Conservation (phyloP, 2,797 vertebrate genomes). For the Hafferia zeledoni region DNA sequence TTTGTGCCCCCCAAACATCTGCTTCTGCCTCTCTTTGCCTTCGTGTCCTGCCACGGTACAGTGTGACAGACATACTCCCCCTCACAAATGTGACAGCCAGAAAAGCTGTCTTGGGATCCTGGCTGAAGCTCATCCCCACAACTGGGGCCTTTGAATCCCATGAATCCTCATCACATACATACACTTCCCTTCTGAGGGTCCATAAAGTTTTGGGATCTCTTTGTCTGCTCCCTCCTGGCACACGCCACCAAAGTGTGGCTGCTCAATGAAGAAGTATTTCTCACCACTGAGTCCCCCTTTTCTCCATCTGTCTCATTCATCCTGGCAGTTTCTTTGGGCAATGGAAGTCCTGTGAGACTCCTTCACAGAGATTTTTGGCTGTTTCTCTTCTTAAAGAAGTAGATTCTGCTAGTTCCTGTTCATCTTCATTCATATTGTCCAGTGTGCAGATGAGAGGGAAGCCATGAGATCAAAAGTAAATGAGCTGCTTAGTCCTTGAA, state of each 20-base stretch:
- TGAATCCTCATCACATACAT: not conserved
- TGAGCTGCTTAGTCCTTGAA: not conserved
- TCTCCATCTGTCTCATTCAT: not conserved
- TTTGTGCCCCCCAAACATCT: not conserved
- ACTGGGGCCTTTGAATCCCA: not conserved
- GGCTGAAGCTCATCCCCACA: not conserved
- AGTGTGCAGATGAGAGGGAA: not conserved
- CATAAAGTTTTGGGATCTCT: not conserved
- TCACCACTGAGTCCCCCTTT: not conserved
- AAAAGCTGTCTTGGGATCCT: not conserved
- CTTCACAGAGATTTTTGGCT: not conserved
- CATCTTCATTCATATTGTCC: not conserved
- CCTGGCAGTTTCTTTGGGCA: not conserved
- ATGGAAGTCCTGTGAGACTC: rapidly evolving
- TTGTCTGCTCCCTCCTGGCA: not conserved
- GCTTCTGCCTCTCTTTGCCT: not conserved
- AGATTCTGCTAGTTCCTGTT: not conserved
- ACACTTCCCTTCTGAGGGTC: not conserved
- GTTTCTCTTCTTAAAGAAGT: not conserved
- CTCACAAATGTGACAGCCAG: not conserved
- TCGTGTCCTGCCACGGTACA: not conserved
- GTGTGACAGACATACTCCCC: not conserved
- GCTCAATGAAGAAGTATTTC: not conserved
- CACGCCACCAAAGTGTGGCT: not conserved
- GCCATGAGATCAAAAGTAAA: not conserved